These are phyloP conservation scores for Drosophila dives DNA, from an alignment of 2,888 invertebrate species.

Conservation along the genomic window DNA sequence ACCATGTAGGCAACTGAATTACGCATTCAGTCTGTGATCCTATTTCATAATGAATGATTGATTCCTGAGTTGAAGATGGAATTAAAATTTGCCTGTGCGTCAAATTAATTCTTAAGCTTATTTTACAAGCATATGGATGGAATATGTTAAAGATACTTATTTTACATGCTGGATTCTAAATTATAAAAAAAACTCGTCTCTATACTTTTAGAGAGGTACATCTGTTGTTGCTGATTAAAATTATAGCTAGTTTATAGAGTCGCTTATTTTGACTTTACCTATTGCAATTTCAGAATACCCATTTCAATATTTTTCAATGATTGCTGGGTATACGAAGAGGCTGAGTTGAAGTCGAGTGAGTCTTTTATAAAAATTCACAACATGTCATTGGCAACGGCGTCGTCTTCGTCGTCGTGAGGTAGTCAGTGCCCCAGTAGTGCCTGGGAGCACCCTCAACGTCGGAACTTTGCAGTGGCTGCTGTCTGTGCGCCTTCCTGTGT, in stretches of 20 bases:
- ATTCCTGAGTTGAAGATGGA: not conserved
- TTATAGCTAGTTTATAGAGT: too few relatives aligned
- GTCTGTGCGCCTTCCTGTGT: conserved; percentile 57
- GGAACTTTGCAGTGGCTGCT: conserved; percentile 11
- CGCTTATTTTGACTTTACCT: not conserved
- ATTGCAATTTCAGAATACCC: not conserved
- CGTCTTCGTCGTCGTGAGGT: conserved; percentile 52
- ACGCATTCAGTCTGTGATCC: not conserved
- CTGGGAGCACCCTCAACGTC: conserved; percentile 65
- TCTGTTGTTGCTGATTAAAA: not conserved
- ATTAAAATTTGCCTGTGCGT: too few relatives aligned
- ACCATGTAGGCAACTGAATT: not conserved
- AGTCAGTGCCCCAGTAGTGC: conserved; percentile 28
- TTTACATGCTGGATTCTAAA: not conserved
- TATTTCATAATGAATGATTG: not conserved
- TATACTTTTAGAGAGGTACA: not conserved
- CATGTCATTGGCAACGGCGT: conserved; percentile 74
- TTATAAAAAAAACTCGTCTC: not conserved
- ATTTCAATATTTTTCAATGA: not conserved
- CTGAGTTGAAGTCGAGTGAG: conserved; percentile 60
- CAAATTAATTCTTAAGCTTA: not conserved
- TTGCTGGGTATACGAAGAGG: not conserved
- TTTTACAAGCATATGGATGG: not conserved
- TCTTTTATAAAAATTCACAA: conserved; percentile 81
- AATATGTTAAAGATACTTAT: not conserved